Conservation (phyloP, 2,888 invertebrate genomes). For the Agrilus mali region DNA sequence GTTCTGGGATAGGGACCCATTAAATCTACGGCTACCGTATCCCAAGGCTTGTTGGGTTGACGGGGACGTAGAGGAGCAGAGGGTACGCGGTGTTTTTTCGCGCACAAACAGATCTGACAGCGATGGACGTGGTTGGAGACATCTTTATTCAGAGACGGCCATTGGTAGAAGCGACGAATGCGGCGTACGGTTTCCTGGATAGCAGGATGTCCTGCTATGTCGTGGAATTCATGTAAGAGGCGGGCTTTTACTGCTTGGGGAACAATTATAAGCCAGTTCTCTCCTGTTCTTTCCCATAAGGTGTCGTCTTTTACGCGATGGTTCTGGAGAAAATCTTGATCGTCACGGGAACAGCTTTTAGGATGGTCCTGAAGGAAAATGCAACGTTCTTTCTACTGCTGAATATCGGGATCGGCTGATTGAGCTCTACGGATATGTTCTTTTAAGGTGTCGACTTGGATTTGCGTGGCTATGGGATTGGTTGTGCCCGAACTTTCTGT, state of each 20-base stretch:
- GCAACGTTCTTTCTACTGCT: too few relatives aligned
- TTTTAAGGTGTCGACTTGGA: too few relatives aligned
- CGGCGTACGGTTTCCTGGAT: conserved; percentile 12
- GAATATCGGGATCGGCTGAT: too few relatives aligned
- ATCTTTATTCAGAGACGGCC: conserved; percentile 5
- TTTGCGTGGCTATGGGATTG: too few relatives aligned
- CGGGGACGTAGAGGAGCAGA: conserved; percentile 6
- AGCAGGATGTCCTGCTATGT: conserved; percentile 14
- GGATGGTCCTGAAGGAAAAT: too few relatives aligned
- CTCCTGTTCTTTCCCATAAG: background rate
- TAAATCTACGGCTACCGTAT: conserved; percentile 7
- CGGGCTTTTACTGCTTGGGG: background rate
- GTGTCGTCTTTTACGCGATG: background rate
- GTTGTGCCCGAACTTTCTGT: too few relatives aligned
- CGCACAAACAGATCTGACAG: conserved; percentile 4
- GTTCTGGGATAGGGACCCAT: conserved; percentile 9
- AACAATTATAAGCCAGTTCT: background rate
- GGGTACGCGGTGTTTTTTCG: conserved; percentile 4
- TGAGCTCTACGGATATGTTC: too few relatives aligned
- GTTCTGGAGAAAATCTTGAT: too few relatives aligned
- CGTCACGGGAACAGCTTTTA: too few relatives aligned
- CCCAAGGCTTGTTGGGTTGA: conserved; percentile 6
- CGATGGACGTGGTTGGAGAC: conserved; percentile 15
- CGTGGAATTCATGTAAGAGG: conserved; percentile 6
- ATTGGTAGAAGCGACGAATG: conserved; percentile 5